Percentiles rank a stretch among this genome's conserved stretches.
phyloP scores from a whole-genome alignment of 2,113 vertebrate genomes.

The Egretta garzetta region DNA sequence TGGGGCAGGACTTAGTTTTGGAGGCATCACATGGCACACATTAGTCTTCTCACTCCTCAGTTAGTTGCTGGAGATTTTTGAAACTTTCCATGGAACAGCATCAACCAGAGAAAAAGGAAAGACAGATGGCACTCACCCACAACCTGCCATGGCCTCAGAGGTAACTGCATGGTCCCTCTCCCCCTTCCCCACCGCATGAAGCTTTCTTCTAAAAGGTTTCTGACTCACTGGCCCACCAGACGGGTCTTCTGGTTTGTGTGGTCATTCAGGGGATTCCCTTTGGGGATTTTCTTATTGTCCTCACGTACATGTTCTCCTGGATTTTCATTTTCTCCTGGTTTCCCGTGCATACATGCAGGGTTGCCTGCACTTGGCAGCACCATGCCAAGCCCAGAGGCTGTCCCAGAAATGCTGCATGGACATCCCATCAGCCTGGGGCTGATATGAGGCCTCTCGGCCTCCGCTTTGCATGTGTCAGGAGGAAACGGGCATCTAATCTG shows the following conservation, averaged over 20 bases:
- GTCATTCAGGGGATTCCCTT: neutral
- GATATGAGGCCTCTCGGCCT: neutral
- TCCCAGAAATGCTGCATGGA: accelerated
- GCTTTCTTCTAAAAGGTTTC: neutral
- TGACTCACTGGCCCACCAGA: neutral
- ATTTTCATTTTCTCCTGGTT: neutral
- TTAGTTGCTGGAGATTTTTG: neutral
- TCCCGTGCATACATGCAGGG: accelerated
- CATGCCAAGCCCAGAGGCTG: neutral
- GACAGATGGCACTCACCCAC: accelerated
- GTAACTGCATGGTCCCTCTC: accelerated
- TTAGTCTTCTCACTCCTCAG: neutral
- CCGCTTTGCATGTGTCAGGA: accelerated
- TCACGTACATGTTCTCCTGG: neutral
- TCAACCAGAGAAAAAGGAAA: neutral
- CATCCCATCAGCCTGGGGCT: accelerated
- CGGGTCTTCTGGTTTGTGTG: neutral
- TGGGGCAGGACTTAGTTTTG: neutral
- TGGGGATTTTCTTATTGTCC: neutral
- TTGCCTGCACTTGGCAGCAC: neutral
- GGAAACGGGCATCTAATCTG: neutral
- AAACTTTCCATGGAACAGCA: neutral
- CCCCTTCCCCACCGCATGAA: neutral
- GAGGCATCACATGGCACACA: neutral
- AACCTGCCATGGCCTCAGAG: neutral